Evolutionary conservation across 2,888 invertebrate genomes (phyloP), one percentile per base, ranked within the genome.

Genomic region (Sesia apiformis): DNA sequence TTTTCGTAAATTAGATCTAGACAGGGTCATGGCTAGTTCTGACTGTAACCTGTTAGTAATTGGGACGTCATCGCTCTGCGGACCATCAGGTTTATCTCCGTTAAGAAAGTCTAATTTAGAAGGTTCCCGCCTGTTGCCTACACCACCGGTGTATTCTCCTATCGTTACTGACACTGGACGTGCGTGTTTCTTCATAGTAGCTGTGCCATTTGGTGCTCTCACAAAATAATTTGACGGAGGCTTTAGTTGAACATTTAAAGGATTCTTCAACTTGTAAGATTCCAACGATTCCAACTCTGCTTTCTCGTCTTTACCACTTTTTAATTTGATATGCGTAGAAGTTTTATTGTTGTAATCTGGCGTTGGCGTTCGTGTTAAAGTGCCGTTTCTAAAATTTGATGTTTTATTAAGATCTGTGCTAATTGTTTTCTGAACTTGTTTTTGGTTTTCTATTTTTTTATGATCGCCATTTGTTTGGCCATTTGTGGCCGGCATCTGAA

Each of bases 261-360:
- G 92, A 70, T 93, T 92, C 61, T 93, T 93, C 62, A 94, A 74
- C 69, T 93, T 93, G 78, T 93, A 94, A 4, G 94, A 94, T 75
- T 95, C 94, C 63, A 95, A 81, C 38, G 94, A 94, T 68, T 94
- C 93, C 89, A 94, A 91, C 78, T 95, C 95, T 6, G 93, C 94
- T 42, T 91, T 90, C 58, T 93, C 93, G 52, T 84, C 80, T 64
- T 81, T 85, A 7, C 68, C 60, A 56, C 66, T 78, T 61, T 77
- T 83, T 38, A 78, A 58, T 54, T 72, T 74, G 4, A 69, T 58
- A 52, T 70, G 69, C 53, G 68, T 57, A 23, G 66, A 55, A 53
- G 76, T 74, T 67, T 81, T 81, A 8, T 61, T 67, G 54, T 80
- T 84, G 59, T 82, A 88, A 71, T 84, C 90, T 38, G 84, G 88